A percentile compares a stretch with the other conserved stretches of the same genome.
phyloP scores from a whole-genome alignment of 2,113 vertebrate genomes.

The Nematolebias whitei region DNA sequence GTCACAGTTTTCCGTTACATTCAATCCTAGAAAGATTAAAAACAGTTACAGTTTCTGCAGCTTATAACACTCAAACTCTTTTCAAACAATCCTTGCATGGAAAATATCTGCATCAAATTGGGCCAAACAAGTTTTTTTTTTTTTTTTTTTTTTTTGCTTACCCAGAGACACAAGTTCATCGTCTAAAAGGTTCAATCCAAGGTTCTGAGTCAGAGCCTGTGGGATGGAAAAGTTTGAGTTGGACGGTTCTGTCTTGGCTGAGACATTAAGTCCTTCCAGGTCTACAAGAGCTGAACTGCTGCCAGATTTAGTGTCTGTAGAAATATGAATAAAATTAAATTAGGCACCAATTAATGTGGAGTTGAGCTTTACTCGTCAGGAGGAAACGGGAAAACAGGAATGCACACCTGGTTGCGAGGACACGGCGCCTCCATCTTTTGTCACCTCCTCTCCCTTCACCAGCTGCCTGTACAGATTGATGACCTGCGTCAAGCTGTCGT shows the following conservation, averaged over 20 bases:
- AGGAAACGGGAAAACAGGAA: not conserved
- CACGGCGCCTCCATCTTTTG: conserved; percentile 75
- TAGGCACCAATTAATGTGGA: not conserved
- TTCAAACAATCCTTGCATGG: not conserved
- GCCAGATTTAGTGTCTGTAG: conserved; percentile 46
- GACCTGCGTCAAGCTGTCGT: conserved; percentile 95
- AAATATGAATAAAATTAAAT: not conserved
- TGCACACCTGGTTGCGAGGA: conserved; percentile 72
- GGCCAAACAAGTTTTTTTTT: too few species aligned
- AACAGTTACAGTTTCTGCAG: not conserved
- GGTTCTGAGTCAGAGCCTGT: conserved; percentile 73
- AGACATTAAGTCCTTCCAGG: conserved; percentile 88
- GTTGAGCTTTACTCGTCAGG: not conserved
- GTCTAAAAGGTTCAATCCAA: conserved; percentile 87
- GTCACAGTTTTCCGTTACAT: conserved; percentile 75
- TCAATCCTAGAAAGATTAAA: conserved; percentile 82
- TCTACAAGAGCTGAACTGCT: conserved; percentile 90
- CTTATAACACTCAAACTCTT: not conserved
- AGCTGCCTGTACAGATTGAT: conserved; percentile 94
- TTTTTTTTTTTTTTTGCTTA: conserved; percentile 39
- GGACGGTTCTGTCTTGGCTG: conserved; percentile 68
- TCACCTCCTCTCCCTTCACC: conserved; percentile 91
- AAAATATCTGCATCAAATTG: not conserved
- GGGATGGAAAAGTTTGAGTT: conserved; percentile 77
- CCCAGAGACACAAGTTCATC: conserved; percentile 97